Evolutionary conservation across 2,888 invertebrate genomes (phyloP).

Genomic region (Terebella lapidaria): DNA sequence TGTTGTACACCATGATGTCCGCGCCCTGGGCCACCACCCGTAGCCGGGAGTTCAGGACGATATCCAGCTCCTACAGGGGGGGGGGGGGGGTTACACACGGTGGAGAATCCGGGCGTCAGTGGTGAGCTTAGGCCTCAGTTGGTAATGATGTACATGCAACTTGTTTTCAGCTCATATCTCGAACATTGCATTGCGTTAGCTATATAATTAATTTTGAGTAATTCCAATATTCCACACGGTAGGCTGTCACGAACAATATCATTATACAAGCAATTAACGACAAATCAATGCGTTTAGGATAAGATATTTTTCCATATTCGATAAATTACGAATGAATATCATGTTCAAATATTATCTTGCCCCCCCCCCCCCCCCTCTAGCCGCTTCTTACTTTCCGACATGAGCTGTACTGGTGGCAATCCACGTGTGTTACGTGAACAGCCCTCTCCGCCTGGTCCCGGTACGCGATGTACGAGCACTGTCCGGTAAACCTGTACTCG

Average conservation of each 20-base stretch:
- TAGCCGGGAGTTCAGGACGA: background rate
- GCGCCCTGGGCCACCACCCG: background rate
- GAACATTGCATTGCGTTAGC: no score
- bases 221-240: no score
- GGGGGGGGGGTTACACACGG: no score
- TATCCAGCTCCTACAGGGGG: background rate
- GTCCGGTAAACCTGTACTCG: slow-evolving; percentile 65
- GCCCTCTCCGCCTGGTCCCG: slow-evolving; percentile 10
- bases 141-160: no score
- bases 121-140: no score
- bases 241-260: no score
- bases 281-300: no score
- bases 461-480: slow-evolving; percentile 66
- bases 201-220: no score
- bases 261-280: no score
- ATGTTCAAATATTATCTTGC: background rate
- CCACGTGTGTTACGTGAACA: slow-evolving; percentile 13
- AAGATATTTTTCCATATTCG: background rate
- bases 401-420: slow-evolving; percentile 16
- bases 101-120: no score
- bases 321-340: background rate
- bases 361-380: background rate
- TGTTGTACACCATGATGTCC: background rate
- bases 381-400: slow-evolving; percentile 20
- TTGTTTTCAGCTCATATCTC: no score